These are phyloP conservation scores for Arctia plantaginis DNA, from an alignment of 2,888 invertebrate genomes.

Conservation along the genomic window DNA sequence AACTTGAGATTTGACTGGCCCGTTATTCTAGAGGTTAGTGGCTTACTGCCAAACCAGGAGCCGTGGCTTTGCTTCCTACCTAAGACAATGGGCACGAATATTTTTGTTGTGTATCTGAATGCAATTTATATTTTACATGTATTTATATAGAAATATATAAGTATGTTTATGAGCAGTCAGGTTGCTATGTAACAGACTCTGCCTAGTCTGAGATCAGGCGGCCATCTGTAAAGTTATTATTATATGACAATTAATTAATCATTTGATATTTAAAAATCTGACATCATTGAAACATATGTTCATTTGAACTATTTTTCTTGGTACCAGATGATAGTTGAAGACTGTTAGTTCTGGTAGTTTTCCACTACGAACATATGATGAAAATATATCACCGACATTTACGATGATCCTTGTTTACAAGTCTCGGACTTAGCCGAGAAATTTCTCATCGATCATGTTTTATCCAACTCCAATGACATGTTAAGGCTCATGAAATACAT, in stretches of 20 bases:
- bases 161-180: background rate
- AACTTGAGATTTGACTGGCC: no score
- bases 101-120: background rate
- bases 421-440: background rate
- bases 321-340: background rate
- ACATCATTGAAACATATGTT: background rate
- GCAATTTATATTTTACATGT: no score
- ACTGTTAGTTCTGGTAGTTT: background rate
- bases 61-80: background rate
- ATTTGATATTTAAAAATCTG: background rate
- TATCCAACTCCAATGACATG: background rate
- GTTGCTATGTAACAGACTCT: background rate
- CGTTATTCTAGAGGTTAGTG: no score
- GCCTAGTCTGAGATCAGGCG: background rate
- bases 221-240: background rate
- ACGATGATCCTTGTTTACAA: background rate
- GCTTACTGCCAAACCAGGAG: background rate
- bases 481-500: background rate
- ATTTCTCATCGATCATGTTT: slow-evolving; percentile 3
- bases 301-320: background rate
- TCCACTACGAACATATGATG: background rate
- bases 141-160: background rate
- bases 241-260: background rate
- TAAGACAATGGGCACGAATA: background rate
- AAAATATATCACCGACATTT: background rate